A percentile compares a stretch with the other conserved stretches of the same genome.
These are phyloP conservation scores for Macquaria ambigua DNA, from an alignment of 2,113 vertebrate species.

Conservation along the genomic window DNA sequence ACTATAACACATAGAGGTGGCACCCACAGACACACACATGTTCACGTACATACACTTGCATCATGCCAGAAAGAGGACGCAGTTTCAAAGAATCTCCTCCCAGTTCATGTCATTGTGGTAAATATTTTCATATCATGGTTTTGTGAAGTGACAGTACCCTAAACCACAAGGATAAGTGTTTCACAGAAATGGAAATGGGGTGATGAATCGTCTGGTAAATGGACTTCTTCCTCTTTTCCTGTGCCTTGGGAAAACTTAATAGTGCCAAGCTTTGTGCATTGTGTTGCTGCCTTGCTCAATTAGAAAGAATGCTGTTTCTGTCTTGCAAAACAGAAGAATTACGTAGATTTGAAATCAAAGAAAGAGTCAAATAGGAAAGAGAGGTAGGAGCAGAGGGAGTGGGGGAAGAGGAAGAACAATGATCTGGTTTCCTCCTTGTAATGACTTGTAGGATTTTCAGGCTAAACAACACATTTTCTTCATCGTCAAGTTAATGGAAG, in stretches of 20 bases:
- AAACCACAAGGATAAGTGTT: conserved; percentile 62
- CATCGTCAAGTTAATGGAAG: conserved; percentile 35
- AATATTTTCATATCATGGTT: conserved; percentile 69
- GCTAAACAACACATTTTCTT: background rate
- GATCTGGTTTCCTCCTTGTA: conserved; percentile 41
- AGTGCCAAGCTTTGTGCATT: conserved; percentile 68
- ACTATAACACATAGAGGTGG: conserved; percentile 41
- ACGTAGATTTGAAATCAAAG: conserved; percentile 56
- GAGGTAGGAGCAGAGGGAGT: background rate
- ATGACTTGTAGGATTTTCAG: conserved; percentile 16
- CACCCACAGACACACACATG: conserved; percentile 16
- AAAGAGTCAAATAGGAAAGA: conserved; percentile 35
- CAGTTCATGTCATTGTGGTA: conserved; percentile 50
- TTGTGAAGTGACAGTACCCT: conserved; percentile 63
- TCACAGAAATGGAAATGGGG: conserved; percentile 65
- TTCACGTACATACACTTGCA: background rate
- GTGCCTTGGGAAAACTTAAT: conserved; percentile 54
- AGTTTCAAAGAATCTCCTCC: conserved; percentile 39
- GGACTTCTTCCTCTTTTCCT: conserved; percentile 47
- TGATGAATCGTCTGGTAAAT: conserved; percentile 52
- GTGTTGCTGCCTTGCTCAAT: conserved; percentile 55
- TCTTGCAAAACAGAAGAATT: conserved; percentile 63
- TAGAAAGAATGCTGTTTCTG: conserved; percentile 59
- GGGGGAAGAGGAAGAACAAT: conserved; percentile 5
- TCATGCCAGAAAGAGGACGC: conserved; percentile 38